Base-by-base conservation (phyloP, 2,113 vertebrate genomes). In the Phrynosoma platyrhinos region DNA sequence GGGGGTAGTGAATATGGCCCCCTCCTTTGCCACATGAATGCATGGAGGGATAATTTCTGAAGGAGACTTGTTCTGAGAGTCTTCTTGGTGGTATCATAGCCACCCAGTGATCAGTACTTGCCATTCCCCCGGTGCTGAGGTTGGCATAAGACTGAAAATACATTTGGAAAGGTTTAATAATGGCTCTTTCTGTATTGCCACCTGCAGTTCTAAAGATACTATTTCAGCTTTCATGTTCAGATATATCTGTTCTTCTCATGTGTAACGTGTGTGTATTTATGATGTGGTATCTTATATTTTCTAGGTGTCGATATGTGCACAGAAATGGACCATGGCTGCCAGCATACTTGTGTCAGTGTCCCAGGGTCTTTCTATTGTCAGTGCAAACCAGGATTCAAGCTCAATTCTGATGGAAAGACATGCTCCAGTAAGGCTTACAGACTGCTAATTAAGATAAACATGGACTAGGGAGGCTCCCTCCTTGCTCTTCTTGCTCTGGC, bases 341-440 rank as follows among this genome's bases (percentile, higher is more conserved):
- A 99, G 92, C 98, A 99, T 89, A 97, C 96, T 89, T 99, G 99
- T 47, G 78, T 99, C 92, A 99, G 96, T 40, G 94, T 96, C 27
- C 97, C 96, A 0, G 96, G 97, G 76, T 98, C 97, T 3, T 99
- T 97, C 96, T 96, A 97, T 91, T 99, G 98, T 4, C 95, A 97
- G 66, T 99, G 99, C 93, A 96, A 97, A 93, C 96, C 96, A 0
- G 98, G 98, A 53, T 98, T 98, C 96, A 96, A 92, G 7, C 97
- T 99, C 78, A 97, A 98, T 0, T 10, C 88, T 1, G 98, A 99
- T 0, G 95, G 96, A 88, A 99, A 97, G 96, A 98, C 97, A 12
- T 99, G 98, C 82, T 91, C 96, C 91, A 81, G 98, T 98, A 96
- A 96, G 95, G 88, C 13, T 2, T 52, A 8, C 0, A 23, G 72